phyloP scores from a whole-genome alignment of 2,113 vertebrate genomes.

The Falcunculus frontatus region DNA sequence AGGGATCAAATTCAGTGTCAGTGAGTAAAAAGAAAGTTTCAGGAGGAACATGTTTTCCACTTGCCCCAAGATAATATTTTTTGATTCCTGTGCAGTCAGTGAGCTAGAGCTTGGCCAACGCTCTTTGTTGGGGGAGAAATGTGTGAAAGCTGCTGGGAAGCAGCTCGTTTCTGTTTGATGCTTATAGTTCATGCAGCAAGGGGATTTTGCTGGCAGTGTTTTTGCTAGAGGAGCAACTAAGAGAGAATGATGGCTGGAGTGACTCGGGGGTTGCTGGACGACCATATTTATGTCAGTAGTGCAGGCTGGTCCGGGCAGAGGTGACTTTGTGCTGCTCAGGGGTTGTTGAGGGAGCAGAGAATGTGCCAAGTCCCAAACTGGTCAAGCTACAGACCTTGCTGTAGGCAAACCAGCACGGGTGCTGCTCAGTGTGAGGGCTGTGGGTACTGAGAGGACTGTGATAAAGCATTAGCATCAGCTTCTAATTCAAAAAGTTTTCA shows the following conservation, averaged over 20 bases:
- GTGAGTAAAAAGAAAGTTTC: neutral
- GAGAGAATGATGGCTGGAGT: neutral
- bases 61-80: neutral
- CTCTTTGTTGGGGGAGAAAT: neutral
- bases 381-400: neutral
- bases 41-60: neutral
- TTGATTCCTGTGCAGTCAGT: neutral
- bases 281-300: neutral
- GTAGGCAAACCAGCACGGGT: accelerated
- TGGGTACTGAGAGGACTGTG: neutral
- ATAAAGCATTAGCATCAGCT: neutral
- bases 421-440: neutral
- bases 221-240: neutral
- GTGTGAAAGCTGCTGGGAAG: neutral
- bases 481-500: neutral
- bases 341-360: neutral
- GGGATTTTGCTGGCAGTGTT: neutral
- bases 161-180: neutral
- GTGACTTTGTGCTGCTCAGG: neutral
- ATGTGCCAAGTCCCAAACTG: neutral
- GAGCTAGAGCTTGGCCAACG: neutral
- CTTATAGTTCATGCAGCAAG: neutral
- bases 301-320: neutral
- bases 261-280: accelerated
- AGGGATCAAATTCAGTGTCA: neutral